Evolutionary conservation across 2,113 vertebrate genomes (phyloP).

Genomic region (Podarcis muralis): DNA sequence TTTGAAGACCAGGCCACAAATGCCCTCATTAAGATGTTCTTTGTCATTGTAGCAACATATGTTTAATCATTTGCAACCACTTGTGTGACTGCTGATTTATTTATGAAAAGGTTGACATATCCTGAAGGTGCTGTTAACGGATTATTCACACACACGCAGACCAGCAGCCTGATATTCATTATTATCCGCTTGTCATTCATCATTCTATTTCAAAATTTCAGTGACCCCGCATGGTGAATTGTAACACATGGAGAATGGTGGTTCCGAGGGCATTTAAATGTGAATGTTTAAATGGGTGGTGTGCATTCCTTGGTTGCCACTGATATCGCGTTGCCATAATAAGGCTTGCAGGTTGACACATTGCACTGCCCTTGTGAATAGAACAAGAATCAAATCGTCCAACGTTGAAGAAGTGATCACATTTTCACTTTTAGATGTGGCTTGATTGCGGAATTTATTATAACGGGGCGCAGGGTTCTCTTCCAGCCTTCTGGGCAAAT

Average conservation of each 20-base stretch:
- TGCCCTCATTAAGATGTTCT: slow-evolving; percentile 22
- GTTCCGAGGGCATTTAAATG: neutral
- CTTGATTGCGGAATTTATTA: too few relatives aligned
- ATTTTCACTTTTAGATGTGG: too few relatives aligned
- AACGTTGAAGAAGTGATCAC: too few relatives aligned
- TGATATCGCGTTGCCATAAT: neutral
- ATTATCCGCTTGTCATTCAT: slow-evolving; percentile 15
- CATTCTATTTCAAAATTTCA: slow-evolving; percentile 13
- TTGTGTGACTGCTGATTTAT: slow-evolving; percentile 21
- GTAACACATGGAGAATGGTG: neutral
- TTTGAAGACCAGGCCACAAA: neutral
- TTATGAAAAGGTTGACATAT: slow-evolving; percentile 22
- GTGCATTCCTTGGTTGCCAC: neutral
- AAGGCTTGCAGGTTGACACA: neutral
- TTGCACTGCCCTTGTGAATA: neutral
- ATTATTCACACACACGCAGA: slow-evolving; percentile 11
- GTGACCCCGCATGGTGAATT: neutral
- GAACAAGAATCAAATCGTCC: too few relatives aligned
- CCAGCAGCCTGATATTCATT: neutral
- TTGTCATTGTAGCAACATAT: neutral
- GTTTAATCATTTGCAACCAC: slow-evolving; percentile 14
- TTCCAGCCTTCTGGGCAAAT: too few relatives aligned
- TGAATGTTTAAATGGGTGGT: neutral
- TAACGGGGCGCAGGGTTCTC: too few relatives aligned
- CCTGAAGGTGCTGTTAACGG: neutral